These are phyloP conservation scores for Pygocentrus nattereri DNA, from an alignment of 2,797 vertebrate species.

Conservation along the genomic window DNA sequence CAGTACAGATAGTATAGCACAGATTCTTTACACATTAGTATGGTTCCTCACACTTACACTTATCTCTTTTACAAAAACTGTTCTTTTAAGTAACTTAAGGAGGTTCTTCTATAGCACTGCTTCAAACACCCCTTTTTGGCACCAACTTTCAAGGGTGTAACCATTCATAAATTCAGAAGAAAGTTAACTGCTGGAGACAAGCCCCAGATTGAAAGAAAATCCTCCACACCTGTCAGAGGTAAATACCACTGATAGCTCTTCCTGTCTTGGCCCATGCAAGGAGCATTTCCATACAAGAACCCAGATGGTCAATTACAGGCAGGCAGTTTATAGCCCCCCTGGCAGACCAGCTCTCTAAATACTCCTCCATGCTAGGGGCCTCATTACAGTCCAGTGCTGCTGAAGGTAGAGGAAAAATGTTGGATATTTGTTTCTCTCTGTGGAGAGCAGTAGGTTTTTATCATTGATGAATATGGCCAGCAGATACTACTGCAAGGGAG, in stretches of 20 bases:
- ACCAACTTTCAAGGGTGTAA: neutral
- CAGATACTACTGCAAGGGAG: neutral
- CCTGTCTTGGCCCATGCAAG: constrained; percentile 18
- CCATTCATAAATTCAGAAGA: neutral
- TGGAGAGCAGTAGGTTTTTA: constrained; percentile 36
- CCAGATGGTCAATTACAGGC: constrained; percentile 7
- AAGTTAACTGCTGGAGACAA: neutral
- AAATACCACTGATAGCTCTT: constrained; percentile 10
- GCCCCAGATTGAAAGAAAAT: constrained; percentile 10
- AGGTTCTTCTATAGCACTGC: neutral
- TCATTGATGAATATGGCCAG: constrained; percentile 29
- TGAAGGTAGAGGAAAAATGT: neutral
- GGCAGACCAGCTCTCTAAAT: constrained; percentile 40
- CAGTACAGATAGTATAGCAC: no score
- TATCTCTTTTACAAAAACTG: no score
- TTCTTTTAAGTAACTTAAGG: neutral
- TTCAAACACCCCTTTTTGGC: no score
- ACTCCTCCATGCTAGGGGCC: constrained; percentile 37
- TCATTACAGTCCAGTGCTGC: constrained; percentile 40
- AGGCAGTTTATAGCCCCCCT: constrained; percentile 36
- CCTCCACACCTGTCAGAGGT: constrained; percentile 39
- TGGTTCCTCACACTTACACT: neutral
- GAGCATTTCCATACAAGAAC: constrained; percentile 12
- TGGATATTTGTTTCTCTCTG: constrained; percentile 24
- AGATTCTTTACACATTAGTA: no score